Evolutionary conservation across 2,113 vertebrate species (phyloP), one percentile per base, ranked within the genome.

Genomic region (Raja brachyura): DNA sequence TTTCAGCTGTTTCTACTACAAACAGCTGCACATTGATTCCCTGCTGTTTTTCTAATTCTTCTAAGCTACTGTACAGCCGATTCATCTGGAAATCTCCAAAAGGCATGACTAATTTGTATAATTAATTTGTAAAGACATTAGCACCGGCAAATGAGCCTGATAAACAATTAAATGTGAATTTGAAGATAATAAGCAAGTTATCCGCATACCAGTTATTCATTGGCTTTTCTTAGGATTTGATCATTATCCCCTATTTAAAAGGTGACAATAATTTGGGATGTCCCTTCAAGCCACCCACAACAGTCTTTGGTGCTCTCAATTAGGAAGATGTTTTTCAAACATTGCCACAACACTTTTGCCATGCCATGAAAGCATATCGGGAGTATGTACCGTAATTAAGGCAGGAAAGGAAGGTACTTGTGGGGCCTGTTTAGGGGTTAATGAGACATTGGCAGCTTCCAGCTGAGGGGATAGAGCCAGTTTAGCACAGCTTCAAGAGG

Each of bases 111-210:
- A 98, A 98, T 99, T 99, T 97, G 96, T 97, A 96, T 98, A 99
- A 99, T 99, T 98, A 99, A 99, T 99, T 99, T 98, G 97, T 98
- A 97, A 97, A 98, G 97, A 98, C 98, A 99, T 99, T 99, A 99
- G 97, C 97, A 97, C 97, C 95, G 97, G 98, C 97, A 98, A 98
- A 98, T 97, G 98, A 97, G 97, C 96, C 97, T 97, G 97, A 97
- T 97, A 98, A 98, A 98, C 97, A 96, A 96, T 97, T 97, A 97
- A 96, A 98, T 98, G 98, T 97, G 98, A 98, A 99, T 99, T 92
- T 97, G 95, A 95, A 96, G 97, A 96, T 97, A 97, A 98, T 98
- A 98, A 98, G 97, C 97, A 97, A 97, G 96, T 97, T 97, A 98
- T 98, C 39, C 97, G 97, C 98, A 99, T 98, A 99, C 98, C 98